Percentiles rank a stretch among this genome's conserved stretches.
Conservation (phyloP, 2,113 vertebrate genomes). For the Xenopus laevis region DNA sequence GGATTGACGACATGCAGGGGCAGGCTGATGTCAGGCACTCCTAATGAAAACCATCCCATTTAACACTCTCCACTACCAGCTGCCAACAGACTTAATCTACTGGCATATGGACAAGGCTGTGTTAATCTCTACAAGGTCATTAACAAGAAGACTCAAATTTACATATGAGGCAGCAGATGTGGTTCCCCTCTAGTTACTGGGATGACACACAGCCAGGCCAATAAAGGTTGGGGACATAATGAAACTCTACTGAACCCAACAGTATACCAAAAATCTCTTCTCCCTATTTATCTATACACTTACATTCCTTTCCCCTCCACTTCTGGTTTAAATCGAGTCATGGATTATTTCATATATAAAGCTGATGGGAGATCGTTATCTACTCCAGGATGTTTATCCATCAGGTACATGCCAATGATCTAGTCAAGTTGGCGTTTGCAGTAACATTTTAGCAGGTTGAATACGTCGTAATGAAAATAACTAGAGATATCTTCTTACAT, state of each 20-base stretch:
- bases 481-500: too few species aligned
- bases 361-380: conserved; percentile 9
- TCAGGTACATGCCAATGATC: conserved; percentile 11
- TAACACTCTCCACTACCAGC: conserved; percentile 58
- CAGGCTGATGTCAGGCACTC: conserved; percentile 59
- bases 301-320: not conserved
- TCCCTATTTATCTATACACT: too few species aligned
- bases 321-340: not conserved
- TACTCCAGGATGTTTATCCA: conserved; percentile 12
- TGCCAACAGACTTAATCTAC: conserved; percentile 64
- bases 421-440: too few species aligned
- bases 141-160: conserved; percentile 49
- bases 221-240: conserved; percentile 48
- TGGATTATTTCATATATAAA: not conserved
- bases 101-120: conserved; percentile 65
- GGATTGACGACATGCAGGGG: conserved; percentile 65
- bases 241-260: not conserved
- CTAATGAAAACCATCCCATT: conserved; percentile 67
- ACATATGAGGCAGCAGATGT: conserved; percentile 60
- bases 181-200: conserved; percentile 47
- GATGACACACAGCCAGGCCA: conserved; percentile 51
- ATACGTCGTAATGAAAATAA: too few species aligned
- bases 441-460: too few species aligned
- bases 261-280: conserved; percentile 43
- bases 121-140: conserved; percentile 66